phyloP scores from a whole-genome alignment of 2,888 invertebrate species.

The Cheilosia vulpina region DNA sequence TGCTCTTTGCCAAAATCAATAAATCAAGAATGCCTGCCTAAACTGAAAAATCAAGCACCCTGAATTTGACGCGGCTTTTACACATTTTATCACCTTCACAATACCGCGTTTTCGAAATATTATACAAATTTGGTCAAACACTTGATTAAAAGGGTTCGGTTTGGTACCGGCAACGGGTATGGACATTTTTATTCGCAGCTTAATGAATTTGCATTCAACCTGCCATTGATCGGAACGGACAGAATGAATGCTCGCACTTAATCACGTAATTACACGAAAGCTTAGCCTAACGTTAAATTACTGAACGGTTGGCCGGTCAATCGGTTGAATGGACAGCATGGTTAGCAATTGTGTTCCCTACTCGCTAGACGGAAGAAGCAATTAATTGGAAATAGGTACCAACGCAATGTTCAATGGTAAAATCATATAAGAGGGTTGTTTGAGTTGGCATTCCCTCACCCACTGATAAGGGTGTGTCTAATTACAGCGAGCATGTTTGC shows the following conservation, averaged over 20 bases:
- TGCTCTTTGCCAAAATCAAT: background rate
- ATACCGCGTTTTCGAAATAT: slow-evolving; percentile 13
- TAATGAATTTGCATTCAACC: slow-evolving; percentile 30
- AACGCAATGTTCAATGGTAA: background rate
- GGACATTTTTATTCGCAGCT: background rate
- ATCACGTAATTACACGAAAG: slow-evolving; percentile 60
- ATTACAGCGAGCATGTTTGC: background rate
- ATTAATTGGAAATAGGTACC: slow-evolving; percentile 9
- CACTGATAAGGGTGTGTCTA: background rate
- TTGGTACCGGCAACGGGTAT: background rate
- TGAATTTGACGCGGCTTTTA: background rate
- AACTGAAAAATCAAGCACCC: background rate
- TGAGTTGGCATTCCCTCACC: background rate
- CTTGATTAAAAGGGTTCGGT: slow-evolving; percentile 17
- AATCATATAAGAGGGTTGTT: background rate
- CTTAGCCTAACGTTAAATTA: slow-evolving; percentile 65
- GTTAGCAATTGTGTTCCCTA: background rate
- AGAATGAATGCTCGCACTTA: slow-evolving; percentile 16
- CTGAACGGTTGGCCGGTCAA: slow-evolving; percentile 47
- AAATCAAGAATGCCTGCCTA: background rate
- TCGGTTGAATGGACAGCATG: slow-evolving; percentile 23
- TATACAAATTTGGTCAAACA: slow-evolving; percentile 38
- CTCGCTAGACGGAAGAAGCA: background rate
- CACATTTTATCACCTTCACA: background rate
- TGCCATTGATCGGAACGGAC: background rate